Conservation (phyloP, 2,797 vertebrate species). For the Tadarida brasiliensis region DNA sequence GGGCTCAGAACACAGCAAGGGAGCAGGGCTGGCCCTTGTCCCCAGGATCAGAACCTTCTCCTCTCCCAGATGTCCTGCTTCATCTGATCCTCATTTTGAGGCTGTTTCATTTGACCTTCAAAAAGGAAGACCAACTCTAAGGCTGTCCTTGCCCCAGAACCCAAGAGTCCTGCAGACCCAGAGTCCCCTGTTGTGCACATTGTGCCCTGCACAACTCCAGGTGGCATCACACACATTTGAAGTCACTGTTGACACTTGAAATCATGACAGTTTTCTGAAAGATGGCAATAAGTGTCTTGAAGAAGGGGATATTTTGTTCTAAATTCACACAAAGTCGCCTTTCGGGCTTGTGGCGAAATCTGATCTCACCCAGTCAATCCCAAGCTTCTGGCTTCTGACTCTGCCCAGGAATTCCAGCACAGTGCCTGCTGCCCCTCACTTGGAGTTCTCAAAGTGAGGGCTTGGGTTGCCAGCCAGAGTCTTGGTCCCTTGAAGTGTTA, state of each 20-base stretch:
- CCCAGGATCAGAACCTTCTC: not conserved
- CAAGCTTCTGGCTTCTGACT: not conserved
- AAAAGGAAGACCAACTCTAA: not conserved
- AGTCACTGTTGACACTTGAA: not conserved
- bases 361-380: not conserved
- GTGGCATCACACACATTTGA: not conserved
- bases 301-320: not conserved
- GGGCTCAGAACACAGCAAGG: not conserved
- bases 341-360: not conserved
- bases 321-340: not conserved
- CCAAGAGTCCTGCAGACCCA: not conserved
- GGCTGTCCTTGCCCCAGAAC: not conserved
- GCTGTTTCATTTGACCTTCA: constrained; percentile 58
- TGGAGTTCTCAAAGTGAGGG: not conserved
- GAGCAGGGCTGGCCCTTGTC: not conserved
- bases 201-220: not conserved
- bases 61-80: not conserved
- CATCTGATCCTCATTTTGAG: not conserved
- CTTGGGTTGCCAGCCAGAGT: not conserved
- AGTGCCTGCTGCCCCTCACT: not conserved
- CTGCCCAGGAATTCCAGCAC: not conserved
- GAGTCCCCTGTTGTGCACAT: not conserved
- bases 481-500: constrained; percentile 44
- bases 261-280: not conserved
- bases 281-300: not conserved